These are phyloP conservation scores for Anseranas semipalmata DNA, from an alignment of 2,113 vertebrate species.

Conservation along the genomic window DNA sequence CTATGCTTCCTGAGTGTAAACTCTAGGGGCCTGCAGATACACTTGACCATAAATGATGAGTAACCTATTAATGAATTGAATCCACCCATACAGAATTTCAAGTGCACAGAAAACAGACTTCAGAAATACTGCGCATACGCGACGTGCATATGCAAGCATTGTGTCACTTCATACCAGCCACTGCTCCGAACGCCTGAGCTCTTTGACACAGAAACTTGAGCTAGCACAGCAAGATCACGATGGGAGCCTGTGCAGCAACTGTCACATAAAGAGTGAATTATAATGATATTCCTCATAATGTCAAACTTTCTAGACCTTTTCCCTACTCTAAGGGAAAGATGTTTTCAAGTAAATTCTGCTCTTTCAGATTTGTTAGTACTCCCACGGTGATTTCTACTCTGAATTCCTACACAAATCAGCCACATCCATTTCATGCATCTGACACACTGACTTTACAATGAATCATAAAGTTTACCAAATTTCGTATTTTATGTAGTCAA, in stretches of 20 bases:
- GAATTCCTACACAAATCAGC: not conserved
- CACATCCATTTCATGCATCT: not conserved
- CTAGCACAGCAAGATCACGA: not conserved
- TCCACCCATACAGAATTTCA: not conserved
- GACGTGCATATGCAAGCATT: not conserved
- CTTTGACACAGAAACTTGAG: not conserved
- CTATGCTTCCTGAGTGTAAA: not conserved
- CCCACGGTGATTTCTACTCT: not conserved
- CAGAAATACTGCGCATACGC: not conserved
- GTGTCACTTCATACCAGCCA: not conserved
- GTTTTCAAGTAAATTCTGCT: not conserved
- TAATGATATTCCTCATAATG: not conserved
- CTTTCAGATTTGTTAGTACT: not conserved
- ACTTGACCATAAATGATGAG: not conserved
- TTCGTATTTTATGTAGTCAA: not conserved
- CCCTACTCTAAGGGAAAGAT: not conserved
- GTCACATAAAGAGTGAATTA: not conserved
- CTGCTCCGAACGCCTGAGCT: not conserved
- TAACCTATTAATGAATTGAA: conserved; percentile 2
- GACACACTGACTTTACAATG: not conserved
- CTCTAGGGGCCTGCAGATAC: not conserved
- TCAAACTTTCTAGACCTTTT: not conserved
- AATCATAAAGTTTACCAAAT: not conserved
- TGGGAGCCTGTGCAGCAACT: not conserved
- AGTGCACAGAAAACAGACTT: not conserved